Base-by-base conservation (phyloP, 1,140 invertebrate species). In the Hyles euphorbiae region DNA sequence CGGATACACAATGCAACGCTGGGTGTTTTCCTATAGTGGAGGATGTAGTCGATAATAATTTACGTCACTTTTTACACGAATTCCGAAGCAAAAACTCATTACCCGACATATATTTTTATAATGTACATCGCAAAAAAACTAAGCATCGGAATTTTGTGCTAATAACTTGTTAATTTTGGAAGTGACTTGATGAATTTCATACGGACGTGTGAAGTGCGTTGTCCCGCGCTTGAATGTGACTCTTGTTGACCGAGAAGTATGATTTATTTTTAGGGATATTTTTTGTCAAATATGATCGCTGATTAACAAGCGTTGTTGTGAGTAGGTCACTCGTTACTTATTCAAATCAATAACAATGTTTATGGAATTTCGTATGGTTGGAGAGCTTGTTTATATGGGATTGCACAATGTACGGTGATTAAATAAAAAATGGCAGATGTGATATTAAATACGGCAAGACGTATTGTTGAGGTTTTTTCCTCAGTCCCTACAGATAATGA, bases 141-240 rank as follows among this genome's bases (percentile, higher is more conserved):
- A 53, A 62, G 61, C 70, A 53, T 61, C 60, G 75, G 77, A 78
- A 87, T 83, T 83, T 79, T 71, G 74, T 65, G 78, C 72, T 82
- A 80, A 84, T 84, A 78, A 82, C 71, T 81, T 66, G 75, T 76
- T 81, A 78, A 82, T 82, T 84, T 83, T 71, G 69, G 68, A 60
- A 63, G 69, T 73, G 67, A 71, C 68, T 72, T 70, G 81, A 70
- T 81, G 76, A 76, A 81, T 87, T 83, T 82, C 62, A 69, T 76
- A 70, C 57, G 56, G 55, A 60, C 56, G 55, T 69, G 81, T 69
- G 72, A 85, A 70, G 55, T 71, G 54, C 36, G 56, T 36, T 69
- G 56, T 63, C 61, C 56, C 32, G 56, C 6, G 22, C 8, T 11
- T 33, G 50, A 10, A 34, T 47, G 54, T 34, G n/a, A 34, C 53